Percentiles rank a stretch among this genome's conserved stretches.
phyloP scores from a whole-genome alignment of 64 coral and sea anemone species.

The Exaiptasia diaphana region DNA sequence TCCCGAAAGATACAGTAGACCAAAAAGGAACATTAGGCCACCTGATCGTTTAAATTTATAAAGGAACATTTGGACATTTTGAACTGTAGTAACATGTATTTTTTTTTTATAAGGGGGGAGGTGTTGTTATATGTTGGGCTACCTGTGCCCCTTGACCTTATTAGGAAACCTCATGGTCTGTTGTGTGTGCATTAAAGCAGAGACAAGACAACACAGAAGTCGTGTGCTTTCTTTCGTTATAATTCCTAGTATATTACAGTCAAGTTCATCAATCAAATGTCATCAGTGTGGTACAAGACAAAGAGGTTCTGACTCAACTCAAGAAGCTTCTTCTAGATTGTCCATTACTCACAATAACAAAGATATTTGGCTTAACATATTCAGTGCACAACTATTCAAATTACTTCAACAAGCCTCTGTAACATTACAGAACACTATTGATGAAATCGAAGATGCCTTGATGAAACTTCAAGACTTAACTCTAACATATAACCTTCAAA shows the following conservation, averaged over 20 bases:
- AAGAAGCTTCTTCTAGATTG: conserved; percentile 5
- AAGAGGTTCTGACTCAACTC: not conserved
- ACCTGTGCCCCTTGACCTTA: not conserved
- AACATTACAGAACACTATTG: conserved; percentile 14
- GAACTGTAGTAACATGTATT: too few relatives aligned
- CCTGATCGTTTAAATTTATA: too few relatives aligned
- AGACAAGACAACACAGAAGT: too few relatives aligned
- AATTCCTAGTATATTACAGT: not conserved
- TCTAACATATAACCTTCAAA: conserved; percentile 14
- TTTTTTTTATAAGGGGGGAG: too few relatives aligned
- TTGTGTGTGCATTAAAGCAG: not conserved
- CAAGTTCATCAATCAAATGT: conserved; percentile 1
- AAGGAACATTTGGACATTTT: too few relatives aligned
- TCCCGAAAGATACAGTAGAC: too few relatives aligned
- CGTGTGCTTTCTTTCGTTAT: not conserved
- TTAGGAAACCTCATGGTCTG: not conserved
- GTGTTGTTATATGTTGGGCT: too few relatives aligned
- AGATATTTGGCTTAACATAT: conserved; percentile 14
- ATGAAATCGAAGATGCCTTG: conserved; percentile 10
- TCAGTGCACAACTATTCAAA: not conserved
- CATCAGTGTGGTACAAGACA: conserved; percentile 1
- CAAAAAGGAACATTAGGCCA: too few relatives aligned
- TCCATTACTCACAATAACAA: not conserved
- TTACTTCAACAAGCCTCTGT: not conserved
- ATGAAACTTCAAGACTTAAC: not conserved